A percentile compares a stretch with the other conserved stretches of the same genome.
These are phyloP conservation scores for Ariopsis seemanni DNA, from an alignment of 2,113 vertebrate genomes.

Conservation along the genomic window DNA sequence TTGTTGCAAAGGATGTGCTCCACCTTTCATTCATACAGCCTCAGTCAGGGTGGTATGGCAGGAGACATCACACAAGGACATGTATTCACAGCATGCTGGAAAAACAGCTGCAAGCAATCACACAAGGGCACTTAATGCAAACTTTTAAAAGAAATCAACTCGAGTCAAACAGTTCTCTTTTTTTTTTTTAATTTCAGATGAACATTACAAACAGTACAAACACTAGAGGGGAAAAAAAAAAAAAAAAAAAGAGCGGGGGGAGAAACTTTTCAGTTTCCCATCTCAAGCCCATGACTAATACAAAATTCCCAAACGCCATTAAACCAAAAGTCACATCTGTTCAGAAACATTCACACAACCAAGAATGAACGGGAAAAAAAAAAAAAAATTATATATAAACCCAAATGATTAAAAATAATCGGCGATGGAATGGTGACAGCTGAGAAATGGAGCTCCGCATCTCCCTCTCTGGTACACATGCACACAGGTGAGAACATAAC, in stretches of 20 bases:
- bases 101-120: no score
- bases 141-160: no score
- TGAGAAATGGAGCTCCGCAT: slow-evolving; percentile 10
- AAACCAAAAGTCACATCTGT: not conserved
- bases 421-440: slow-evolving; percentile 66
- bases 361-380: slow-evolving; percentile 8
- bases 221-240: slow-evolving; percentile 46
- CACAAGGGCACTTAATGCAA: no score
- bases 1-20: no score
- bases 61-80: no score
- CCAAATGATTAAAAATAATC: slow-evolving; percentile 19
- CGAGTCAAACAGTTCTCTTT: not conserved
- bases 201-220: slow-evolving; percentile 65
- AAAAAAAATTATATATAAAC: slow-evolving; percentile 25
- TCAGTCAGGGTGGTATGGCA: no score
- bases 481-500: slow-evolving; percentile 49
- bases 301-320: not conserved
- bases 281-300: not conserved
- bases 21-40: no score
- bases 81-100: no score
- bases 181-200: slow-evolving; percentile 39
- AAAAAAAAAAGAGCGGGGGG: slow-evolving; percentile 29
- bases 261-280: slow-evolving; percentile 7
- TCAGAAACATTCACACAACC: slow-evolving; percentile 10
- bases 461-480: not conserved